Percentiles rank a stretch among this genome's conserved stretches.
Conservation (phyloP, 1,140 invertebrate genomes). For the Monomorium pharaonis region DNA sequence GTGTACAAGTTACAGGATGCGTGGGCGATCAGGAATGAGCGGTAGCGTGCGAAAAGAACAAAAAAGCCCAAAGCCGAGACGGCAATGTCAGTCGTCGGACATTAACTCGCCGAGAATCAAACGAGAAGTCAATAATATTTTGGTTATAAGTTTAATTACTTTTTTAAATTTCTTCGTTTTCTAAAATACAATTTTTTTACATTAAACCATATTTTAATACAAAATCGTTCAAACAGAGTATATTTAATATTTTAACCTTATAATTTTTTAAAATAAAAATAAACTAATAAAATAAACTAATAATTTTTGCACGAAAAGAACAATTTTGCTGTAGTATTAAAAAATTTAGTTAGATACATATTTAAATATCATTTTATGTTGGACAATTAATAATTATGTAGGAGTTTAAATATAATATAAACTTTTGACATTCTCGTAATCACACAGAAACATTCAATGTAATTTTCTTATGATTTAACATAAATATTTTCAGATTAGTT, state of each 20-base stretch:
- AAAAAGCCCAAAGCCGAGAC: constrained; percentile 34
- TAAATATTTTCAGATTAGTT: too few species aligned
- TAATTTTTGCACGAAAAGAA: too few species aligned
- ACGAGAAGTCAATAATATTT: background rate
- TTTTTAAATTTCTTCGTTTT: background rate
- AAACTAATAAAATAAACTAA: background rate
- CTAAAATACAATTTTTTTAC: background rate
- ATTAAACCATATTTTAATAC: background rate
- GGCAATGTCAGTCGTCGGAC: constrained; percentile 61
- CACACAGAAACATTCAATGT: too few species aligned
- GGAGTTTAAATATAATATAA: too few species aligned
- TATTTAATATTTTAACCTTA: background rate
- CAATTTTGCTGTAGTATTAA: too few species aligned
- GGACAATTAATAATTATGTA: too few species aligned
- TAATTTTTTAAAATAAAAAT: background rate
- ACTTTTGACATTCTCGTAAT: too few species aligned
- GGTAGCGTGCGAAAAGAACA: constrained; percentile 63
- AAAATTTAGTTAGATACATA: too few species aligned
- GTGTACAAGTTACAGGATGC: constrained; percentile 70
- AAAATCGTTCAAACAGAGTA: background rate
- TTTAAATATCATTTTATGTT: too few species aligned
- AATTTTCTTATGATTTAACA: too few species aligned
- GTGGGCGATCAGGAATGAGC: constrained; percentile 74
- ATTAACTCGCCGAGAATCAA: background rate
- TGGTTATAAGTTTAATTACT: constrained; percentile 5